Evolutionary conservation across 2,888 invertebrate species (phyloP), one percentile per base, ranked within the genome.

Genomic region (Spodoptera littoralis): DNA sequence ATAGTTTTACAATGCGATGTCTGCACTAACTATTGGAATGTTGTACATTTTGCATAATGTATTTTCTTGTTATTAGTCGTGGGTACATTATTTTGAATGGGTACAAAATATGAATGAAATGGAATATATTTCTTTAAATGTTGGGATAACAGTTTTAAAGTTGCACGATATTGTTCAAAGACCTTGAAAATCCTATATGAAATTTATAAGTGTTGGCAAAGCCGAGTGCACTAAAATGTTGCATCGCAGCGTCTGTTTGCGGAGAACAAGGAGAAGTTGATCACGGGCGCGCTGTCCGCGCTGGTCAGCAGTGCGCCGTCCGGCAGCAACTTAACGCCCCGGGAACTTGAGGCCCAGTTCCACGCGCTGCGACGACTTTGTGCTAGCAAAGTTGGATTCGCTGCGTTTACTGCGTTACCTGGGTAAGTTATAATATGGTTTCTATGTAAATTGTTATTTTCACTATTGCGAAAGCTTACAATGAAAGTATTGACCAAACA

Each of bases 371-470:
- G 99, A 36, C 94, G 99, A 77, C 94, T 99, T 12, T 97, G 99
- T 61, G 99, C 99, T 0, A 99, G 99, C 80, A 99, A 99, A 96
- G 98, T 99, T 50, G 99, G 99, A 2, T 99, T 99, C 90, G 97
- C 98, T 42, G 98, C 99, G 3, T 99, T 99, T 89, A 99, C 99
- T 11, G 96, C 97, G 72, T 94, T 99, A 70, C 96, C 97, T 53
- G 98, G 98, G 97, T 98, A 91, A 92, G 87, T 8, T 44, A 18
- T 18, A 18, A 18, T 18, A 18, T 18, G 18, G 18, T 18, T 18
- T 18, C 2, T 18, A 18, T 2, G 18, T 18, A 18, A 18, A 18
- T 18, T 18, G 18, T 27, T 27, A 27, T 27, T 27, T 27, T 5
- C 27, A 5, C 27, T 5, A 4, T 27, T 27, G 4, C 0, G 27